These are phyloP conservation scores for Coremacera marginata DNA, from an alignment of 2,888 invertebrate species.

Conservation along the genomic window DNA sequence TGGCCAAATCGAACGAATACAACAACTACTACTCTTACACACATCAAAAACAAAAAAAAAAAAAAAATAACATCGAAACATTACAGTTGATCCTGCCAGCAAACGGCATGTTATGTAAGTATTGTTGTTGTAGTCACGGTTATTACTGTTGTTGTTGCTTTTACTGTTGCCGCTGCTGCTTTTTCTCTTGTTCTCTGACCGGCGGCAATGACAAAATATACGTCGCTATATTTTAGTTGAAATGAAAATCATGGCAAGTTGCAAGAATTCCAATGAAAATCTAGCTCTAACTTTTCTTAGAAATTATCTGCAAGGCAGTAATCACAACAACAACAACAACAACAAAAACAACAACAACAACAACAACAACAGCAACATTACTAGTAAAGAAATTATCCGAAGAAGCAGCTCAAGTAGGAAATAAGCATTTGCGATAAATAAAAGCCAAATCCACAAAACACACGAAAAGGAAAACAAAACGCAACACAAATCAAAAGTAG, in stretches of 20 bases:
- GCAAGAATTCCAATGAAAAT: conserved; percentile 1
- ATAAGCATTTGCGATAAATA: neutral
- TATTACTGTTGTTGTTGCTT: neutral
- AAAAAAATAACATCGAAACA: neutral
- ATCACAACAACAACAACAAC: neutral
- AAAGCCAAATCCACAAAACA: neutral
- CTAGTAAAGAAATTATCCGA: neutral
- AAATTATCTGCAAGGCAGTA: neutral
- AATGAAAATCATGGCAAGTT: conserved; percentile 1
- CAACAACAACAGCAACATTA: neutral
- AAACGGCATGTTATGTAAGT: neutral
- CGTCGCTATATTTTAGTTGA: neutral
- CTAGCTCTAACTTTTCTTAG: neutral
- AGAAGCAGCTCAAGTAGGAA: neutral
- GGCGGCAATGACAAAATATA: neutral
- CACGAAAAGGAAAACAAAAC: neutral
- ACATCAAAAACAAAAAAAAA: neutral
- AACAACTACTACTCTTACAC: neutral
- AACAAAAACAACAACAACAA: neutral
- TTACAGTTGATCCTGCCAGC: neutral
- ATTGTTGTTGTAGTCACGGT: neutral
- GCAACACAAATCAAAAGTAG: neutral
- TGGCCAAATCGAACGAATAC: neutral
- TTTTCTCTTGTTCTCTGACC: neutral
- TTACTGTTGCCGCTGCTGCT: neutral